Evolutionary conservation across 2,888 invertebrate genomes (phyloP), one percentile per base, ranked within the genome.

Genomic region (Heliconius hortense): DNA sequence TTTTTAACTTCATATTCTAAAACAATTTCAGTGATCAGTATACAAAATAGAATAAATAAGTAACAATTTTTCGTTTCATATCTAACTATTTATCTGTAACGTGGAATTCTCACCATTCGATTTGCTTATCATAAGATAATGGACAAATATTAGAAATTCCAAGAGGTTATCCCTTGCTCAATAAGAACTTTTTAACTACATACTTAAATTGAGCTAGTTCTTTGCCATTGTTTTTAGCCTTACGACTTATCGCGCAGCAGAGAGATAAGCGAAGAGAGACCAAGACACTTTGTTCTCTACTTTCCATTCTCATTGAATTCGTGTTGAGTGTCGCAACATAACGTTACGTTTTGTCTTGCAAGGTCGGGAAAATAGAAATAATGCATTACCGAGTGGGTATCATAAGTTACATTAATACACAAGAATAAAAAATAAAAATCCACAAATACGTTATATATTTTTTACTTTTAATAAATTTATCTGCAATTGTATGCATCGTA

Each of bases 381-480:
- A 43, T 48, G 4, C 4, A 15, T 15, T 15, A 0, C 15, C 15
- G 5, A 43, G 4, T 15, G 18, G 5, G 1, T 48, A 48, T 18
- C 48, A 18, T 48, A 18, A 48, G 15, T 48, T 48, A 48, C 1
- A 48, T 48, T 18, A 48, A 48, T 18, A 7, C 18, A 48, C 1
- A 48, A 48, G 48, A 48, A 48, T 26, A 5, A 53, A n/a, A 53
- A 28, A 56, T 69, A 74, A 53, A 26, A 74, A 72, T 64, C 35
- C 43, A 72, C 31, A 73, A 21, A 60, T n/a, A 56, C 28, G 48
- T 26, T 63, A 63, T 35, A 66, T 69, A 31, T 48, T 21, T 74
- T 62, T 73, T 77, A 72, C 75, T 77, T 77, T 78, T 78, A 77
- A 75, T 77, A 75, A 77, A 72, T 78, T 75, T 75, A 71, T 75